Evolutionary conservation across 2,113 vertebrate species (phyloP).

Genomic region (Plectropomus leopardus): DNA sequence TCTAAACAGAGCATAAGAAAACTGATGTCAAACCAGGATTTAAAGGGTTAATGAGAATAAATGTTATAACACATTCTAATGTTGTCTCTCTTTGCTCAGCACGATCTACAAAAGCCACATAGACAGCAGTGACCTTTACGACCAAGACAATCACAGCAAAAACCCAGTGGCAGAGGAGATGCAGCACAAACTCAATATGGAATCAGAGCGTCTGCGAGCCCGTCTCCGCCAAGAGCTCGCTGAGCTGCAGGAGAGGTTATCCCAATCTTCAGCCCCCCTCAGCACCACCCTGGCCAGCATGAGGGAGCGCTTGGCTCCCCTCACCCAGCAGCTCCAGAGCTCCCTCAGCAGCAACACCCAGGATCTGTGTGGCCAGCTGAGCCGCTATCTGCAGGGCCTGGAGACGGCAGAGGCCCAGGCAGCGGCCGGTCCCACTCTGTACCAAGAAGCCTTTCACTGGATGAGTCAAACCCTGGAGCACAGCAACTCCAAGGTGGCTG

Average conservation of each 20-base stretch:
- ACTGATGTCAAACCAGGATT: too few relatives aligned
- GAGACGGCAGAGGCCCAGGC: conserved; percentile 67
- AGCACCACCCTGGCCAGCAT: conserved; percentile 81
- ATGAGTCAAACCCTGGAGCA: conserved; percentile 71
- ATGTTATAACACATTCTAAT: neutral
- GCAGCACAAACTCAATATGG: conserved; percentile 72
- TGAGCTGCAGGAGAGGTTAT: conserved; percentile 84
- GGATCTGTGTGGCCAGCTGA: conserved; percentile 86
- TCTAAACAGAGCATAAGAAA: too few relatives aligned
- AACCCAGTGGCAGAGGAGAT: conserved; percentile 68
- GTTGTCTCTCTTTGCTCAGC: conserved; percentile 55
- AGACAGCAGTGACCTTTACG: conserved; percentile 79
- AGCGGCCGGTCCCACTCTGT: conserved; percentile 56
- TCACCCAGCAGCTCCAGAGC: conserved; percentile 85
- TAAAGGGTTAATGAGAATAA: neutral
- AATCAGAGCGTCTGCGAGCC: conserved; percentile 79
- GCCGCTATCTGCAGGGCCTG: conserved; percentile 69
- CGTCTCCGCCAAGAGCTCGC: conserved; percentile 87
- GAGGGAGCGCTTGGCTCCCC: conserved; percentile 84
- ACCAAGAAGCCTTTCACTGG: conserved; percentile 78
- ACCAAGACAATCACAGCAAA: conserved; percentile 70
- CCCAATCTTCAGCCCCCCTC: conserved; percentile 81
- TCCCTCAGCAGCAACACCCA: conserved; percentile 84
- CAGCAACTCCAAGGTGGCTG: conserved; percentile 65
- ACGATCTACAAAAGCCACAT: conserved; percentile 86